phyloP scores from a whole-genome alignment of 2,797 vertebrate species.

The Diceros bicornis region DNA sequence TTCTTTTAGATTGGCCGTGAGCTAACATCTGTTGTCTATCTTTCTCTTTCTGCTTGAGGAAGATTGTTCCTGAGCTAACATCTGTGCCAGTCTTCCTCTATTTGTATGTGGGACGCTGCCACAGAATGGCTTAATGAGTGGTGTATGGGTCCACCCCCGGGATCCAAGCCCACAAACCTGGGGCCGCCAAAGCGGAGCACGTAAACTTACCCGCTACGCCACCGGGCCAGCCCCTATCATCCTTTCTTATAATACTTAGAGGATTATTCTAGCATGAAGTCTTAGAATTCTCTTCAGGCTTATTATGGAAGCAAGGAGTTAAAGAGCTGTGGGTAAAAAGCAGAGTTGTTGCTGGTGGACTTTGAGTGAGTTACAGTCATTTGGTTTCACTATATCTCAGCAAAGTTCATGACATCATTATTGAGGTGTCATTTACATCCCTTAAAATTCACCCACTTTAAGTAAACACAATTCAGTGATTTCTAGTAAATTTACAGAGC shows the following conservation, averaged over 20 bases:
- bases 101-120: no score
- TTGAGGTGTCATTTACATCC: not conserved
- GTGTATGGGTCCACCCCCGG: no score
- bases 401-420: not conserved
- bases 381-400: not conserved
- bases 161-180: no score
- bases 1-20: no score
- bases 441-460: not conserved
- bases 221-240: not conserved
- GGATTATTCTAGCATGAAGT: not conserved
- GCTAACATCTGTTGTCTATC: no score
- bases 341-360: not conserved
- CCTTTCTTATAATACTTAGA: not conserved
- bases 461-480: not conserved
- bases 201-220: no score
- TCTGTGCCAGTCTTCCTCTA: no score
- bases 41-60: no score
- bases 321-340: not conserved
- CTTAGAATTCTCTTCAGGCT: not conserved
- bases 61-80: no score
- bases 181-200: no score
- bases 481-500: not conserved
- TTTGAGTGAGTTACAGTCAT: not conserved
- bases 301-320: not conserved
- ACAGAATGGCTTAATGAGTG: no score